phyloP scores from a whole-genome alignment of 2,888 invertebrate species.

The Leptothorax acervorum region DNA sequence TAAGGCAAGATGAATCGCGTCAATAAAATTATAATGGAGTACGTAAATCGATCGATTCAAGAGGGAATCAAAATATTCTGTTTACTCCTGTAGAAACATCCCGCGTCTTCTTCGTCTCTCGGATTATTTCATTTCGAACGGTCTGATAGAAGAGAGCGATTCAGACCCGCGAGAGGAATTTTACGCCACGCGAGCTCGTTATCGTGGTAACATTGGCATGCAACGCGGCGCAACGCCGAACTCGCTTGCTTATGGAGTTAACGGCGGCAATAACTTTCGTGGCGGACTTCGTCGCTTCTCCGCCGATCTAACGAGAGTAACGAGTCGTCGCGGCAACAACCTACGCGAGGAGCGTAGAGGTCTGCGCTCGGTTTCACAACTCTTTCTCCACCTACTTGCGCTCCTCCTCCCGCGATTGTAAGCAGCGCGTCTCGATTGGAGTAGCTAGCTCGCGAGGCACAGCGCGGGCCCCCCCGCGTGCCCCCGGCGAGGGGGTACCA shows the following conservation, averaged over 20 bases:
- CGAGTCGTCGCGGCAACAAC: conserved; percentile 62
- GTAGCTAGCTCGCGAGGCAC: conserved; percentile 53
- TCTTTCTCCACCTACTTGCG: conserved; percentile 70
- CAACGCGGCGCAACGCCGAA: conserved; percentile 13
- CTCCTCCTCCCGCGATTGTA: conserved; percentile 61
- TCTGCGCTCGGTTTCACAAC: conserved; percentile 69
- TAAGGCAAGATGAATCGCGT: background rate
- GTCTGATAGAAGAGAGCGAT: background rate
- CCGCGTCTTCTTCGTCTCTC: background rate
- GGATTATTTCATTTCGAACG: background rate
- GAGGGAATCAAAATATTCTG: background rate
- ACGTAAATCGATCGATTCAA: background rate
- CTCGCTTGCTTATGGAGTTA: conserved; percentile 57
- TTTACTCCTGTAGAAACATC: background rate
- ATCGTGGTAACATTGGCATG: conserved; percentile 25
- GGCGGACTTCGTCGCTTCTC: conserved; percentile 54
- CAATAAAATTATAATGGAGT: background rate
- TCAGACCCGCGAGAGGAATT: background rate
- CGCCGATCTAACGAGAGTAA: conserved; percentile 42
- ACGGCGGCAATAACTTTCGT: conserved; percentile 56
- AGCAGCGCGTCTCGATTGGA: conserved; percentile 70
- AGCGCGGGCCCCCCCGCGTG: background rate
- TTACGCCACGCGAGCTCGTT: conserved; percentile 21
- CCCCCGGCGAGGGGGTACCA: background rate
- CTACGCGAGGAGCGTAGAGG: conserved; percentile 61